Evolutionary conservation across 2,888 invertebrate species (phyloP).

Genomic region (Carterocephalus palaemon): DNA sequence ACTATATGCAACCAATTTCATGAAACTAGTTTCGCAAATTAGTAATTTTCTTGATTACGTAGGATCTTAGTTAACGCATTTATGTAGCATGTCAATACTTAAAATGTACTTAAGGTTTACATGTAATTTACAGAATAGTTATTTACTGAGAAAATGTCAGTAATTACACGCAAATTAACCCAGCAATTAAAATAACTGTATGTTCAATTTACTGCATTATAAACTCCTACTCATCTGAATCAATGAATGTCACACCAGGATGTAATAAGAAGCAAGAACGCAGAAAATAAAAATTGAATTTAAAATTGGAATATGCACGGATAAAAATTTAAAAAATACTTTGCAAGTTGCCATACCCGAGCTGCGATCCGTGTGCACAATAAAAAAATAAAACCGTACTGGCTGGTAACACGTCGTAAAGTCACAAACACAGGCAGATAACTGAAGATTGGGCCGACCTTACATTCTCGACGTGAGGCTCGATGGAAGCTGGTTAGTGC

Average conservation of each 20-base stretch:
- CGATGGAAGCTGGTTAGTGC: conserved; percentile 37
- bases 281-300: neutral
- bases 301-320: conserved; percentile 10
- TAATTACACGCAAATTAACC: neutral
- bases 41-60: no score
- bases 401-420: conserved; percentile 51
- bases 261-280: neutral
- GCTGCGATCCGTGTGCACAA: conserved; percentile 26
- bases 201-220: conserved; percentile 11
- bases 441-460: conserved; percentile 49
- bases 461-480: conserved; percentile 34
- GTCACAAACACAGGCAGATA: conserved; percentile 59
- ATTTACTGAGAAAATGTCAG: no score
- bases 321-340: conserved; percentile 10
- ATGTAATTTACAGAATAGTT: no score
- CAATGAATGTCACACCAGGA: conserved; percentile 14
- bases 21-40: no score
- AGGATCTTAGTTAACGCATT: no score
- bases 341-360: neutral
- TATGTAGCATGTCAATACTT: no score
- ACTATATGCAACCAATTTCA: no score
- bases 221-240: conserved; percentile 3
- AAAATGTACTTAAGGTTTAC: no score
- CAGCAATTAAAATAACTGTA: conserved; percentile 10
- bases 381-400: conserved; percentile 29